These are phyloP conservation scores for Prunella himalayana DNA, from an alignment of 2,113 vertebrate species.

Conservation along the genomic window DNA sequence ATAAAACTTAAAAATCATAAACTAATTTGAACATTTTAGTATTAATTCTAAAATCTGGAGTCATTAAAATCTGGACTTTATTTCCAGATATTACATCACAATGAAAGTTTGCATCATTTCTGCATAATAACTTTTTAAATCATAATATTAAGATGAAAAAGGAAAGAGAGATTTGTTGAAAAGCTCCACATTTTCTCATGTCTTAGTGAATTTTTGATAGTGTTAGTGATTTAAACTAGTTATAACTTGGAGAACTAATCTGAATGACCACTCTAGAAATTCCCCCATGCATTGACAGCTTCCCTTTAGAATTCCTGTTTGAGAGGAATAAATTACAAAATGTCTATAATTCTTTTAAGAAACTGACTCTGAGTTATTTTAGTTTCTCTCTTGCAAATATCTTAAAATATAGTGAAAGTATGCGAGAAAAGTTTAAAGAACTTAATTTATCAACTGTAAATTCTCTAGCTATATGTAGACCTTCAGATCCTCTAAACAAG, in stretches of 20 bases:
- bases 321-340: not conserved
- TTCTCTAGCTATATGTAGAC: not conserved
- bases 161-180: not conserved
- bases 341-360: not conserved
- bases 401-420: not conserved
- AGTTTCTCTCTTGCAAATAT: not conserved
- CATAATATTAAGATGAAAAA: not conserved
- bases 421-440: not conserved
- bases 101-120: not conserved
- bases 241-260: not conserved
- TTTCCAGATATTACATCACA: not conserved
- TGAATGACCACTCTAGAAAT: not conserved
- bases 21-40: not conserved
- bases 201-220: not conserved
- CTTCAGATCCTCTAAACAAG: not conserved
- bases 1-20: not conserved
- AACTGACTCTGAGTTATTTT: not conserved
- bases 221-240: not conserved
- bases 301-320: not conserved
- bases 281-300: not conserved
- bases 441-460: not conserved
- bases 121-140: not conserved
- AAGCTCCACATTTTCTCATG: not conserved
- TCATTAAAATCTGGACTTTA: rapidly evolving
- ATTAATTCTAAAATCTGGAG: not conserved